Conservation (phyloP, 2,888 invertebrate species). For the Cosmia trapezina region DNA sequence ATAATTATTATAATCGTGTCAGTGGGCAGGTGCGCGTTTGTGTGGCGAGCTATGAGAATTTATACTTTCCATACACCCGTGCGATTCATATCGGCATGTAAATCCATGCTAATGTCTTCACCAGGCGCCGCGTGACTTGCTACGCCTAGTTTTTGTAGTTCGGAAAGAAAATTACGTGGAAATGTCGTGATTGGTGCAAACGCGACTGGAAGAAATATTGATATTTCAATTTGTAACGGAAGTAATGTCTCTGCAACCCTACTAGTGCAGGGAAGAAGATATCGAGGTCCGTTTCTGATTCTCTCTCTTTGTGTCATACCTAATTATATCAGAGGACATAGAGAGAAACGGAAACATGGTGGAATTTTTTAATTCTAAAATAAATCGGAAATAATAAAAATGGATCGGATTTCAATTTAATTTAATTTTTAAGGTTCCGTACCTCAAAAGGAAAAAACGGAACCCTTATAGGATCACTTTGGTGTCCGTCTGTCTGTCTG, state of each 20-base stretch:
- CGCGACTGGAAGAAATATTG: background rate
- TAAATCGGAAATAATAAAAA: background rate
- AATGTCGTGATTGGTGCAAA: conserved; percentile 37
- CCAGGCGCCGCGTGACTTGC: conserved; percentile 48
- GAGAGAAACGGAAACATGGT: background rate
- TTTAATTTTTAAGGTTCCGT: too few relatives aligned
- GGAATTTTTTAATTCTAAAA: background rate
- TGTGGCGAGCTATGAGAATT: conserved; percentile 37
- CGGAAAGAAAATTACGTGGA: conserved; percentile 46
- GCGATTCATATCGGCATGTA: conserved; percentile 55
- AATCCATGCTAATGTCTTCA: conserved; percentile 60
- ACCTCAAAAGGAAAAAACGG: too few relatives aligned
- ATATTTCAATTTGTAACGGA: conserved; percentile 24
- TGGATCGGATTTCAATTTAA: background rate
- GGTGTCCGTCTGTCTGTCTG: too few relatives aligned
- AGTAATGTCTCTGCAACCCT: background rate
- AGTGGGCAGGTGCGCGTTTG: conserved; percentile 53
- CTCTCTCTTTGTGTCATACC: background rate
- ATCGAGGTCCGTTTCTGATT: conserved; percentile 14
- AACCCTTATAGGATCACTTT: too few relatives aligned
- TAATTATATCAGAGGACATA: background rate
- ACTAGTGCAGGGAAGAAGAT: conserved; percentile 6
- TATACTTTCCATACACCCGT: conserved; percentile 58
- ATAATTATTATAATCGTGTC: conserved; percentile 65
- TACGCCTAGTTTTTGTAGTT: conserved; percentile 35